Evolutionary conservation across 1,140 invertebrate species (phyloP).

Genomic region (Mya arenaria): DNA sequence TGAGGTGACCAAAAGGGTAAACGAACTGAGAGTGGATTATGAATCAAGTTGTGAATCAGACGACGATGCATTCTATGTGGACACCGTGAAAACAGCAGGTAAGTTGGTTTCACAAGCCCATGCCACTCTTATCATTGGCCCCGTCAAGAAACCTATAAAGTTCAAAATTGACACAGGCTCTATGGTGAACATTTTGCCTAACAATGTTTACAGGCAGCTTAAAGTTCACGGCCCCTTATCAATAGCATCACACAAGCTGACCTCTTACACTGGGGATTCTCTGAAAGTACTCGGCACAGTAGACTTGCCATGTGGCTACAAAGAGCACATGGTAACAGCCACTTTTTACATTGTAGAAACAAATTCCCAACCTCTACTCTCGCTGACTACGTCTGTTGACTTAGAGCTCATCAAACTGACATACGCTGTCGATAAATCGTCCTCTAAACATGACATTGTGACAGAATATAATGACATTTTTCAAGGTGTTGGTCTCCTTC

Average conservation of each 20-base stretch:
- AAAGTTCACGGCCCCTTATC: too few species aligned
- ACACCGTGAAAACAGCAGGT: neutral
- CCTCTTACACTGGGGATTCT: too few species aligned
- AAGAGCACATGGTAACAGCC: too few species aligned
- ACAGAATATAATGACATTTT: conserved; percentile 55
- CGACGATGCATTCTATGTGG: neutral
- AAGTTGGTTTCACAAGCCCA: neutral
- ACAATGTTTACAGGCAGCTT: too few species aligned
- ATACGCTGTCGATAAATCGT: neutral
- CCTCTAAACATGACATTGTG: neutral
- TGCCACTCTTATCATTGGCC: neutral
- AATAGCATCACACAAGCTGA: too few species aligned
- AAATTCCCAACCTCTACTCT: neutral
- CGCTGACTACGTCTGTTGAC: neutral
- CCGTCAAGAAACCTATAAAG: neutral
- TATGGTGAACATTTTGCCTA: too few species aligned
- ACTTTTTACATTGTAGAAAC: too few species aligned
- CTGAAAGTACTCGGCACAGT: too few species aligned
- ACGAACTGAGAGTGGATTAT: too few species aligned
- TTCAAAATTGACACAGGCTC: neutral
- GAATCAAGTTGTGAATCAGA: neutral
- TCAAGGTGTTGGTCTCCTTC: conserved; percentile 47
- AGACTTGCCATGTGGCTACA: too few species aligned
- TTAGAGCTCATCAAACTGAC: neutral
- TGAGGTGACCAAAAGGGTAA: too few species aligned